A percentile compares a stretch with the other conserved stretches of the same genome.
These are phyloP conservation scores for Patiria miniata DNA, from an alignment of 35 echinoderm and acorn worm species.

Conservation along the genomic window DNA sequence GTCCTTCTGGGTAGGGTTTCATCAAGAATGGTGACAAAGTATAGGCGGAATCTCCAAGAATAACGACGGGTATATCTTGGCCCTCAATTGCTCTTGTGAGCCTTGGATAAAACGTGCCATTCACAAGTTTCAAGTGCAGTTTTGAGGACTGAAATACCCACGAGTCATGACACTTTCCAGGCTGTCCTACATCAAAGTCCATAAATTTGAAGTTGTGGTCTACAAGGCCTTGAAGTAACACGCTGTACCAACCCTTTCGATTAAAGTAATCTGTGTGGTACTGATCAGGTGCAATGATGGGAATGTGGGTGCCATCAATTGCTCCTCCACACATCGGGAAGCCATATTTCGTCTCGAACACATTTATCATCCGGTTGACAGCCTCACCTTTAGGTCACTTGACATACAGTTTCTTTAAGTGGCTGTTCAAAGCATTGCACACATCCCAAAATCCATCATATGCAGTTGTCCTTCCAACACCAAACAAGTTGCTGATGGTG, in stretches of 20 bases:
- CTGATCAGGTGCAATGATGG: conserved; percentile 41
- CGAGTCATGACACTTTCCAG: conserved; percentile 58
- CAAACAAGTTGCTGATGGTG: conserved; percentile 65
- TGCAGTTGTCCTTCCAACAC: conserved; percentile 58
- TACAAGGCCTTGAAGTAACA: conserved; percentile 63
- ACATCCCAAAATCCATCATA: conserved; percentile 45
- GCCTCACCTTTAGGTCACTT: conserved; percentile 49
- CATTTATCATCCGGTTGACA: neutral
- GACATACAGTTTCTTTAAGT: conserved; percentile 19
- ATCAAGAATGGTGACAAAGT: conserved; percentile 51
- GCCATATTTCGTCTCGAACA: conserved; percentile 42
- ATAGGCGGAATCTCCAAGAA: conserved; percentile 77
- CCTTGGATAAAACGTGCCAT: conserved; percentile 50
- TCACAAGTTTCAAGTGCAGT: conserved; percentile 38
- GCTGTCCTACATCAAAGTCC: conserved; percentile 50
- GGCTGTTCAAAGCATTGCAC: conserved; percentile 26
- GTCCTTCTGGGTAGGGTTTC: conserved; percentile 53
- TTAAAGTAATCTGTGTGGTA: conserved; percentile 64
- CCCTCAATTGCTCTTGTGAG: conserved; percentile 52
- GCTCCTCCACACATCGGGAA: conserved; percentile 61
- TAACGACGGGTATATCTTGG: conserved; percentile 52
- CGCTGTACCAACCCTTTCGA: conserved; percentile 62
- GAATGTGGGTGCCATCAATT: conserved; percentile 75
- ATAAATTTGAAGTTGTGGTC: conserved; percentile 54
- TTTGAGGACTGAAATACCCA: conserved; percentile 47